Conservation (phyloP, 2,797 vertebrate genomes). For the Malurus leucopterus region DNA sequence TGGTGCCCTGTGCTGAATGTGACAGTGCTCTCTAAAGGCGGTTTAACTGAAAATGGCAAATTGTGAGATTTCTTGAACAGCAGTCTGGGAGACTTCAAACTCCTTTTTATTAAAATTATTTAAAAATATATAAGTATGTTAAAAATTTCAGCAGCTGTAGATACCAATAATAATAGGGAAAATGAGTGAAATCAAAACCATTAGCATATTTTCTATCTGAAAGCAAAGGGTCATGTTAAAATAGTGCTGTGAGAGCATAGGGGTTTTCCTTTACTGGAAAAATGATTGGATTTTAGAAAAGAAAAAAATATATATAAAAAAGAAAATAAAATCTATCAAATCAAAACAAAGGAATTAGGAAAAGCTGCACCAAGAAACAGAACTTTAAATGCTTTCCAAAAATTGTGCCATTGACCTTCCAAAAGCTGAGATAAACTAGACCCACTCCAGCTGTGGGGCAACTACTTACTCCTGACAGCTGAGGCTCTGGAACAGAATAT, state of each 20-base stretch:
- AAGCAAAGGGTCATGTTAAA: neutral
- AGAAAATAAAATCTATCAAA: neutral
- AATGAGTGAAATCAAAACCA: neutral
- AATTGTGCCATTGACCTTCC: neutral
- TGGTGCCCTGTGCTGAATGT: neutral
- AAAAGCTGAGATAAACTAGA: neutral
- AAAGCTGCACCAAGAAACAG: neutral
- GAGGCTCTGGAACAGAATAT: neutral
- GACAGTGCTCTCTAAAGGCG: neutral
- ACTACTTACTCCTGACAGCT: neutral
- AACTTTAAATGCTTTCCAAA: neutral
- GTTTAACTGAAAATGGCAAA: neutral
- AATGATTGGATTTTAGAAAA: neutral
- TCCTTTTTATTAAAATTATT: neutral
- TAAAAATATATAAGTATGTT: neutral
- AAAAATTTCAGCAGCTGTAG: neutral
- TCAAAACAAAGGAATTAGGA: neutral
- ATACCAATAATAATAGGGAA: neutral
- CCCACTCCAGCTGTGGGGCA: neutral
- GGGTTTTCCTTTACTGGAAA: neutral
- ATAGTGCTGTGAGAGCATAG: neutral
- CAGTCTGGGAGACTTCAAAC: neutral
- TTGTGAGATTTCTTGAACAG: neutral
- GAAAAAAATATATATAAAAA: neutral
- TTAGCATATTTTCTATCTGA: neutral